phyloP scores from a whole-genome alignment of 2,888 invertebrate species.

The Bruchidius siliquastri region DNA sequence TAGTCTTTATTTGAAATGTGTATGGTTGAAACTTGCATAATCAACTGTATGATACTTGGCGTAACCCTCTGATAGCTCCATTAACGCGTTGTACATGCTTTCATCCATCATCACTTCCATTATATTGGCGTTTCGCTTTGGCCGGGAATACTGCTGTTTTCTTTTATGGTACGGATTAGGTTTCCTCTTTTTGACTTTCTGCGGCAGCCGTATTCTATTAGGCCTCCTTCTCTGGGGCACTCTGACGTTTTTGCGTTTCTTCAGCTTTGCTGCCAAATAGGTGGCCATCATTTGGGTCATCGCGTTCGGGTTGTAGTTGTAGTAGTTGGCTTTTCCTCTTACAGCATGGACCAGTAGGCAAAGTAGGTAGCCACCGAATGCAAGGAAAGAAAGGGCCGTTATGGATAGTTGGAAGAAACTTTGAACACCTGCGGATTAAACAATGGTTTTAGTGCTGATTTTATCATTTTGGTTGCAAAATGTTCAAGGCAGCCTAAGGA shows the following conservation, averaged over 20 bases:
- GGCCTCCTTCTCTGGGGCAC: slow-evolving; percentile 2
- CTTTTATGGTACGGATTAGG: slow-evolving; percentile 11
- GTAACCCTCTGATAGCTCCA: slow-evolving; percentile 56
- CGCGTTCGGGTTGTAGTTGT: slow-evolving; percentile 37
- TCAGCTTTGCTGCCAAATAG: slow-evolving; percentile 21
- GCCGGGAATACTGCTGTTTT: slow-evolving; percentile 16
- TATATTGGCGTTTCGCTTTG: slow-evolving; percentile 29
- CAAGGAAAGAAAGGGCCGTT: slow-evolving; percentile 74
- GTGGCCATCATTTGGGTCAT: slow-evolving; percentile 35
- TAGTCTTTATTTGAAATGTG: background rate
- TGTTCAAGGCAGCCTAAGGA: too few species aligned
- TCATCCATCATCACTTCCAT: slow-evolving; percentile 41
- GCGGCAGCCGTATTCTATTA: background rate
- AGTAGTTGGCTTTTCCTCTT: slow-evolving; percentile 53
- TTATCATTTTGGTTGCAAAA: too few species aligned
- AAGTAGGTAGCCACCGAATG: slow-evolving; percentile 78
- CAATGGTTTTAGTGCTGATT: background rate
- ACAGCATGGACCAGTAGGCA: slow-evolving; percentile 74
- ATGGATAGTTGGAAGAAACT: slow-evolving; percentile 74
- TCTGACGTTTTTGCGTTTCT: slow-evolving; percentile 20
- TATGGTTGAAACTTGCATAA: slow-evolving; percentile 32
- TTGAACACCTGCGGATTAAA: slow-evolving; percentile 45
- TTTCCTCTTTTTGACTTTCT: slow-evolving; percentile 4
- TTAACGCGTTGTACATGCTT: slow-evolving; percentile 50
- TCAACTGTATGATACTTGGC: slow-evolving; percentile 46